Base-by-base conservation (phyloP, 1,140 invertebrate genomes). In the Diorhabda carinulata region DNA sequence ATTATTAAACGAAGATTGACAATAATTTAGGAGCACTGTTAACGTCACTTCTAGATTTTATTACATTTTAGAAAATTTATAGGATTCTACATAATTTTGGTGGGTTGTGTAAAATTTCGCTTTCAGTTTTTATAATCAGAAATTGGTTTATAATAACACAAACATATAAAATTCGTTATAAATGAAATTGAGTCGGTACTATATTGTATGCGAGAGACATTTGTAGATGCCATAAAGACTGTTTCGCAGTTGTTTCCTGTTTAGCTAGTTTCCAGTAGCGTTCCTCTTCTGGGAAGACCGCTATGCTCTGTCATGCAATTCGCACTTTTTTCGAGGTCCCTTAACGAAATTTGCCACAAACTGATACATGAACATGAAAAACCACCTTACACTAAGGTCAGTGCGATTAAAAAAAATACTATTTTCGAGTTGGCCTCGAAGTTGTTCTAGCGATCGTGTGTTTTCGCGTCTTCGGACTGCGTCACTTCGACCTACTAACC, bases 401-500 rank as follows among this genome's bases (percentile, higher is more conserved):
- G 67, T 68, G 59, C 61, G 61, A 63, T 62, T 61, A 58, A 68
- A 58, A 68, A 74, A 74, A 72, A 74, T 66, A 60, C 68, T 70
- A 74, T 74, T 74, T 74, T 74, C 64, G 70, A 71, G 42, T 45
- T 70, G 76, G 70, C 76, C 70, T 76, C 74, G 75, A 68, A 73
- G 70, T 68, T 67, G 58, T 64, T 64, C 73, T 66, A 69, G 70
- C 68, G 72, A 72, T 77, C 76, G 78, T 69, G 61, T 64, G 67
- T 72, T 67, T 78, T 76, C 75, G 76, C 75, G 68, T 71, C 76
- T 59, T 60, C 70, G 64, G 67, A 74, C 73, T 77, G 75, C 77
- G 76, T 78, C 78, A 79, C 71, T 68, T 72, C 78, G 77, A 79
- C 78, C 78, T 79, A 79, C 76, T 79, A 78, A 79, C 78, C 78